Base-by-base conservation (phyloP, 2,797 vertebrate species). In the Buphagus erythrorhynchus region DNA sequence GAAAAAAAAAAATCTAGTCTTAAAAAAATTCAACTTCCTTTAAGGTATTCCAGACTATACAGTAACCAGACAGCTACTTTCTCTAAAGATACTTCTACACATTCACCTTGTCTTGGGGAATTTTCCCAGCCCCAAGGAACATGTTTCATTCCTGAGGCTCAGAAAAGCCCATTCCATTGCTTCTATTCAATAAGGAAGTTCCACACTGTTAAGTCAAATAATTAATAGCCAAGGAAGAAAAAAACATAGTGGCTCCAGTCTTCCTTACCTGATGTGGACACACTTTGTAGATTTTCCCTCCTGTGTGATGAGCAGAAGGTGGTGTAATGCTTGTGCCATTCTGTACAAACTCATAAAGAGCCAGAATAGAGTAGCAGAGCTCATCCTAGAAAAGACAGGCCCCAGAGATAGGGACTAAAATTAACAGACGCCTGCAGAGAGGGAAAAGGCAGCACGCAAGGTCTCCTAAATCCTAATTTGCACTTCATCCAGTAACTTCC, bases 201-300 rank as follows among this genome's bases (percentile, higher is more conserved):
- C 51, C 45, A 84, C 31, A 24, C 22, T 68, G 49, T 3, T 36
- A 78, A 68, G 6, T 45, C 59, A 76, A 48, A 57, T 1, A 59
- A 28, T 6, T 8, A 92, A 79, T 0, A 79, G 7, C 28, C 54
- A 88, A 16, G 9, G 21, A 95, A 77, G 26, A 31, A 71, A 75
- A 29, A 25, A 12, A 0, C 11, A 42, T 1, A 5, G 10, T 42
- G 28, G 25, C n/a, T 63, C 48, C 69, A 74, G 66, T 35, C 35
- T 49, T 76, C 36, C 92, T 96, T 98, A 99, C 99, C 99, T 99
- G 99, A 96, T 99, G 99, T 28, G 99, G 99, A 97, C 99, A 99
- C 89, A 99, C 96, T 95, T 99, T 99, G 86, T 99, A 99, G 95
- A 99, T 97, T 93, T 99, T 99, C 48, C 99, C 99, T n/a, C 99